Evolutionary conservation across 92 coral and sea anemone genomes (phyloP), one percentile per base, ranked within the genome.

Genomic region (Parazoanthus darwini): DNA sequence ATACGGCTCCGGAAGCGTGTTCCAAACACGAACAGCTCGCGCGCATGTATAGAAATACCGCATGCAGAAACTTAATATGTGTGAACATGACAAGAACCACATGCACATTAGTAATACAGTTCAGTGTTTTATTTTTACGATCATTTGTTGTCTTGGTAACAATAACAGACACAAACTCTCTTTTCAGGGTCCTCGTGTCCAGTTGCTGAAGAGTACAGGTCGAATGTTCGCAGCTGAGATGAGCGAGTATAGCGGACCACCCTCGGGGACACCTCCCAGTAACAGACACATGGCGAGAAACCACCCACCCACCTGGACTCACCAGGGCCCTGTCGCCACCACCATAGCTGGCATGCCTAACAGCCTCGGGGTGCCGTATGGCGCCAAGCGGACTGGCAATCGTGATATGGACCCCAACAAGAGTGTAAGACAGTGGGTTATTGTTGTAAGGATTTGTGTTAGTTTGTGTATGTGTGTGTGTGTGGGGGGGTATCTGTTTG

Each of bases 361-460:
- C 78, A 84, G 71, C 67, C 66, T 73, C 6, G 79, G 87, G 2
- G 66, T 25, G 18, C 59, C 39, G 3, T 84, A 84, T 72, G 78
- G 87, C 48, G 33, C 87, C 79, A 84, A 84, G 36, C 79, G 87
- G 79, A 18, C 78, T 8, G 79, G 87, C 78, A 84, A 84, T 29
- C 87, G 87, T 33, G 87, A 84, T 11, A 84, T 84, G 79, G 87
- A 84, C 79, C 87, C 87, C 42, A 84, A 84, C 78, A 84, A 84
- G 87, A 84, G 87, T 72, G 87, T 84, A 84, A 48, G 51, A 48
- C 11, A 70, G 87, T 80, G 22, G 70, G 14, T 63, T 63, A 63
- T 23, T 18, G n/a, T 29, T 14, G 11, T 33, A 4, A 25, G 26
- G 13, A 20, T 11, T 11, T 54, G 59, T 54, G 59, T 54, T 14